A percentile compares a stretch with the other conserved stretches of the same genome.
These are phyloP conservation scores for Trididemnum nubilum DNA, from an alignment of 23 tunicate species.

Conservation along the genomic window DNA sequence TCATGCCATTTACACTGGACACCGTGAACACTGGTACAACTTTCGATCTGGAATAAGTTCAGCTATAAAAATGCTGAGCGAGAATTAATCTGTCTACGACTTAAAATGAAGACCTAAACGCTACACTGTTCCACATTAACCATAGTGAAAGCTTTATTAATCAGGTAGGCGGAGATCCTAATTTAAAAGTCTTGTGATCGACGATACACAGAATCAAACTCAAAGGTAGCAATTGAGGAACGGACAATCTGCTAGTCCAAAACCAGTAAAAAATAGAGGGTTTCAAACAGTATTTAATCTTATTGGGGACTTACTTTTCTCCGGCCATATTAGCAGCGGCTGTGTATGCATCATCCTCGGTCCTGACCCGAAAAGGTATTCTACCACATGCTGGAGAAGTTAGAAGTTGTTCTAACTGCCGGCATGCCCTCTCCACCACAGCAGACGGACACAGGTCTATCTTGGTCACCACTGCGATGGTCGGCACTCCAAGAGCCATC, in stretches of 20 bases:
- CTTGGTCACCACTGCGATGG: constrained; percentile 92
- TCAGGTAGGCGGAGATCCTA: too few species aligned
- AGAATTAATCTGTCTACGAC: too few species aligned
- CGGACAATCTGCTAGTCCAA: too few species aligned
- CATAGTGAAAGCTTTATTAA: too few species aligned
- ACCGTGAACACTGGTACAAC: constrained; percentile 91
- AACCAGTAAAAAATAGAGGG: too few species aligned
- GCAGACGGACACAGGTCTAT: constrained; percentile 74
- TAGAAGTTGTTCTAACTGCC: constrained; percentile 83
- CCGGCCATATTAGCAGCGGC: constrained; percentile 81
- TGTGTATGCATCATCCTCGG: constrained; percentile 86
- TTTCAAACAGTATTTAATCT: too few species aligned
- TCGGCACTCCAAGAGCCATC: constrained; percentile 88
- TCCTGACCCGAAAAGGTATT: constrained; percentile 88
- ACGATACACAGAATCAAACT: too few species aligned
- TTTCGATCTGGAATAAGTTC: constrained; percentile 38
- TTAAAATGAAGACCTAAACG: too few species aligned
- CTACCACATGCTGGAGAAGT: constrained; percentile 76
- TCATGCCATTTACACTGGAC: constrained; percentile 81
- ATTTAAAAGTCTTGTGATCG: too few species aligned
- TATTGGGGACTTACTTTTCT: constrained; percentile 41
- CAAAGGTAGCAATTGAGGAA: too few species aligned
- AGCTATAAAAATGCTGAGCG: too few species aligned
- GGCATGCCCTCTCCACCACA: constrained; percentile 66
- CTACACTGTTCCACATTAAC: too few species aligned